Conservation (phyloP, 2,797 vertebrate genomes). For the Notolabrus celidotus region DNA sequence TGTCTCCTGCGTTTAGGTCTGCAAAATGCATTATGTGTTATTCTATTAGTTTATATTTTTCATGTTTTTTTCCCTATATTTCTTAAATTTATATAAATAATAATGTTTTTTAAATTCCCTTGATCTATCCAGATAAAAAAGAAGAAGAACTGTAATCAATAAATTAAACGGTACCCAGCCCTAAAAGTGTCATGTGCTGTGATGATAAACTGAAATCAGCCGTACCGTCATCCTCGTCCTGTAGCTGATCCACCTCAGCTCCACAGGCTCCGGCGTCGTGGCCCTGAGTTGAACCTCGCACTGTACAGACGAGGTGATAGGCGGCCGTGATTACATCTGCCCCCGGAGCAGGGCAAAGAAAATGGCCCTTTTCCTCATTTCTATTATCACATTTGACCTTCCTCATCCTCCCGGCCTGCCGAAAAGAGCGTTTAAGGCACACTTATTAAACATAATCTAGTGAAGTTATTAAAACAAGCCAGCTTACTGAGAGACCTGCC, state of each 20-base stretch:
- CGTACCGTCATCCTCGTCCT: neutral
- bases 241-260: conserved; percentile 23
- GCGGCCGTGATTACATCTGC: conserved; percentile 79
- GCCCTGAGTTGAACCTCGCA: conserved; percentile 70
- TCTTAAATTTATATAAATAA: no score
- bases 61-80: no score
- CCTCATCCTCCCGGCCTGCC: conserved; percentile 78
- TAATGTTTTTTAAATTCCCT: no score
- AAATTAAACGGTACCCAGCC: no score
- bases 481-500: conserved; percentile 84
- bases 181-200: neutral
- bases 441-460: conserved; percentile 89
- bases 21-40: no score
- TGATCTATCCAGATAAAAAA: no score
- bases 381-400: conserved; percentile 85
- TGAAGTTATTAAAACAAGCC: conserved; percentile 90
- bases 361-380: conserved; percentile 77
- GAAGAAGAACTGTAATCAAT: no score
- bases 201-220: conserved; percentile 3
- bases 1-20: no score
- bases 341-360: conserved; percentile 71
- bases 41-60: no score
- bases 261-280: conserved; percentile 31
- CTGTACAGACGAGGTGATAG: conserved; percentile 59
- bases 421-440: conserved; percentile 84